Evolutionary conservation across 2,113 vertebrate genomes (phyloP).

Genomic region (Stegostoma tigrinum): DNA sequence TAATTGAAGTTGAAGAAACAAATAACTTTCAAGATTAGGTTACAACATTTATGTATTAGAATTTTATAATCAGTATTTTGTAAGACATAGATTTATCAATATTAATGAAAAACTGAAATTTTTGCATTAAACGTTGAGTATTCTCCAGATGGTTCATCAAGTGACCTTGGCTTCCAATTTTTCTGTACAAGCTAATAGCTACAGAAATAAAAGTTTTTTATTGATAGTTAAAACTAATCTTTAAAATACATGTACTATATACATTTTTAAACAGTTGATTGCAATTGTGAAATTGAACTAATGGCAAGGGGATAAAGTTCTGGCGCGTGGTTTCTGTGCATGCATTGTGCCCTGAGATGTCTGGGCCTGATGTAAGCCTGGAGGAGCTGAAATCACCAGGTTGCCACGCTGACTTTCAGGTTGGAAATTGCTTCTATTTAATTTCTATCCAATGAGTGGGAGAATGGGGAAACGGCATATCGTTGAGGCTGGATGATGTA

Average conservation of each 20-base stretch:
- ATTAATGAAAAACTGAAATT: not conserved
- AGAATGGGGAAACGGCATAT: too few relatives aligned
- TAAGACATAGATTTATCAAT: not conserved
- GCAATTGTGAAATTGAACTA: not conserved
- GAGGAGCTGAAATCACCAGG: too few relatives aligned
- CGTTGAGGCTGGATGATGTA: too few relatives aligned
- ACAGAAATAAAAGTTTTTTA: not conserved
- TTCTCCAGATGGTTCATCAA: not conserved
- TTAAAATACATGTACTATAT: not conserved
- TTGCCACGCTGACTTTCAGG: too few relatives aligned
- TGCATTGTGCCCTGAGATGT: too few relatives aligned
- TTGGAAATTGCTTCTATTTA: too few relatives aligned
- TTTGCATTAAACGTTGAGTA: not conserved
- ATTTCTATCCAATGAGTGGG: too few relatives aligned
- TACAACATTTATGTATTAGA: not conserved
- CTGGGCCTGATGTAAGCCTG: too few relatives aligned
- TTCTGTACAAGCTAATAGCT: not conserved
- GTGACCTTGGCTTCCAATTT: not conserved
- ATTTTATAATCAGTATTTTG: not conserved
- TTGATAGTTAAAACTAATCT: not conserved
- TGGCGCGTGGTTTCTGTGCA: too few relatives aligned
- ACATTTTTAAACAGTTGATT: not conserved
- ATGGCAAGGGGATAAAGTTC: not conserved
- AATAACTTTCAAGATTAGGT: not conserved
- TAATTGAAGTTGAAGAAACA: not conserved